These are phyloP conservation scores for Heliconius nattereri DNA, from an alignment of 1,140 invertebrate genomes.

Conservation along the genomic window DNA sequence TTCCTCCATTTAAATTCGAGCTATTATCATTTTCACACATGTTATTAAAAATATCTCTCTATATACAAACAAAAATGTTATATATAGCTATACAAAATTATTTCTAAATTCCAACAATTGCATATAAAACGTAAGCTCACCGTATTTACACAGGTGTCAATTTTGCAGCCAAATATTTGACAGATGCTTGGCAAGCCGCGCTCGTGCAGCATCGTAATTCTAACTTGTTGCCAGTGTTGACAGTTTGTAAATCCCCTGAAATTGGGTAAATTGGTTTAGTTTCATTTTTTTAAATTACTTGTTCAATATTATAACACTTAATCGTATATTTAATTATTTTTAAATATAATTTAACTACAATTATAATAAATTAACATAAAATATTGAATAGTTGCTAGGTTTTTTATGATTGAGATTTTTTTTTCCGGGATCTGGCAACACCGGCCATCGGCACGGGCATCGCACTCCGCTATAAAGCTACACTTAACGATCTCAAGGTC, in stretches of 20 bases:
- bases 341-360: neutral
- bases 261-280: neutral
- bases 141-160: conserved; percentile 32
- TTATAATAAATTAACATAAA: neutral
- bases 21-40: no score
- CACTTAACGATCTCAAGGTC: conserved; percentile 49
- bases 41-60: no score
- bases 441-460: conserved; percentile 30
- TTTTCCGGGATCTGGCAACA: conserved; percentile 16
- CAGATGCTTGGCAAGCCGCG: conserved; percentile 25
- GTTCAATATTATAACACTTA: neutral
- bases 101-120: conserved; percentile 2
- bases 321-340: neutral
- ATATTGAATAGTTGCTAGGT: neutral
- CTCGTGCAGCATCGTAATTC: conserved; percentile 26
- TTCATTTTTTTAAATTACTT: neutral
- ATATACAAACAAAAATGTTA: no score
- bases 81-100: no score
- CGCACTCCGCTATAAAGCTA: conserved; percentile 41
- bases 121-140: conserved; percentile 28
- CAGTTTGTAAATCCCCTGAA: neutral
- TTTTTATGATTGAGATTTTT: neutral
- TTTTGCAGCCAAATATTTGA: conserved; percentile 36
- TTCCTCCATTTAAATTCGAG: no score
- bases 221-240: conserved; percentile 26